phyloP scores from a whole-genome alignment of 2,797 vertebrate species.

The Channa striata region DNA sequence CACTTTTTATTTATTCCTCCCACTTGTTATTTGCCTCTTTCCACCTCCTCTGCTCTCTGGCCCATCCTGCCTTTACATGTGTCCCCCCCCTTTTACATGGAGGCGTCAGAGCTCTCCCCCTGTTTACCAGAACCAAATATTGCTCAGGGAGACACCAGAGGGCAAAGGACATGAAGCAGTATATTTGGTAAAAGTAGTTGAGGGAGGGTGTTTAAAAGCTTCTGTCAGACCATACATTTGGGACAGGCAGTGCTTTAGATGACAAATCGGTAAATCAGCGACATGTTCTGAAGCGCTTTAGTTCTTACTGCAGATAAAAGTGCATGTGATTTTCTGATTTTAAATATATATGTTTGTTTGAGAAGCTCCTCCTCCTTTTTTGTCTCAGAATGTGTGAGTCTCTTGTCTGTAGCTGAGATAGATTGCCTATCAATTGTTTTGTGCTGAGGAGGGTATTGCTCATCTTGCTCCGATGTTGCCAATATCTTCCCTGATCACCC shows the following conservation, averaged over 20 bases:
- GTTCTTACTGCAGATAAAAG: slow-evolving; percentile 10
- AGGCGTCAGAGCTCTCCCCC: slow-evolving; percentile 54
- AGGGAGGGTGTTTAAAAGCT: not conserved
- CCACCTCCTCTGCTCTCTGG: not conserved
- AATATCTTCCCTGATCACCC: slow-evolving; percentile 75
- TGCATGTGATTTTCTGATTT: not conserved
- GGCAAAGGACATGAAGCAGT: not conserved
- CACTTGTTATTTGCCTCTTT: slow-evolving; percentile 21
- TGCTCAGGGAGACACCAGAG: slow-evolving; percentile 44
- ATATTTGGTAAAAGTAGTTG: not conserved
- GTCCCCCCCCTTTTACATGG: slow-evolving; percentile 54
- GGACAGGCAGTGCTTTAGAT: not conserved
- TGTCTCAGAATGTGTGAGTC: slow-evolving; percentile 26
- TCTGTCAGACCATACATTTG: slow-evolving; percentile 13
- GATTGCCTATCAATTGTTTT: slow-evolving; percentile 78
- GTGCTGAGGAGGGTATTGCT: slow-evolving; percentile 73
- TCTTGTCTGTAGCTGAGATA: slow-evolving; percentile 60
- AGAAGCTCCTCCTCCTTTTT: slow-evolving; percentile 4
- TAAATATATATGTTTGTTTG: not conserved
- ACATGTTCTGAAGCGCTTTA: slow-evolving; percentile 3
- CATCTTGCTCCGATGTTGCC: slow-evolving; percentile 70
- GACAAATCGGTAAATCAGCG: slow-evolving; percentile 17
- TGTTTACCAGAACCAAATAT: slow-evolving; percentile 54
- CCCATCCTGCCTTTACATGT: slow-evolving; percentile 34
- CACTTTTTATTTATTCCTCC: slow-evolving; percentile 16